phyloP scores from a whole-genome alignment of 1,140 invertebrate species.

The Conopomorpha cramerella region DNA sequence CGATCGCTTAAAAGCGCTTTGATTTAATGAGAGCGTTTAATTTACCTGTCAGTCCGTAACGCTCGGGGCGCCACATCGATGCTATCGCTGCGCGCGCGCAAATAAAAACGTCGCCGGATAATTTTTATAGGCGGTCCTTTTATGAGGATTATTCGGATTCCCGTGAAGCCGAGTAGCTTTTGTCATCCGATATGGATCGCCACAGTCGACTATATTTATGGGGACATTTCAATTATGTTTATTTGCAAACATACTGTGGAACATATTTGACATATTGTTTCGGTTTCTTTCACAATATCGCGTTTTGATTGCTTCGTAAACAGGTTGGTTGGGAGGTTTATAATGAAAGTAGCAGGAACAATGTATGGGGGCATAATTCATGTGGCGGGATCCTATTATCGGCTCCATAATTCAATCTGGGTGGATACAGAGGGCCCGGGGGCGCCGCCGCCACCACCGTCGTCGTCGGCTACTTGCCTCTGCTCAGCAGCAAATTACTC shows the following conservation, averaged over 20 bases:
- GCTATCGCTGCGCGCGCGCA: slow-evolving; percentile 29
- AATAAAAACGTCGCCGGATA: slow-evolving; percentile 13
- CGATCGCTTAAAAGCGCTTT: slow-evolving; percentile 30
- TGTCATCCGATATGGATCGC: no score
- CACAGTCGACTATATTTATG: background rate
- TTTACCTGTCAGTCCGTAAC: slow-evolving; percentile 41
- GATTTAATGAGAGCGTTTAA: slow-evolving; percentile 43
- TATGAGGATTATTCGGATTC: no score
- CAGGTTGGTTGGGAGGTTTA: background rate
- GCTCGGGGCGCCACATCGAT: slow-evolving; percentile 47
- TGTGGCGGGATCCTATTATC: slow-evolving; percentile 24
- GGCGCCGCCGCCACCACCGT: slow-evolving; percentile 9
- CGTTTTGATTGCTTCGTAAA: background rate
- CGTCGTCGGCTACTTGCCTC: no score
- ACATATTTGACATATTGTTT: background rate
- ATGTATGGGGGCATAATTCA: slow-evolving; percentile 26
- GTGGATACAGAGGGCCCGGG: slow-evolving; percentile 18
- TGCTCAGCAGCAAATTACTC: no score
- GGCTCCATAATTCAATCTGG: slow-evolving; percentile 36
- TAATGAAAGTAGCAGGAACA: slow-evolving; percentile 26
- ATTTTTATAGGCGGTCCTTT: no score
- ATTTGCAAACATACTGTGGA: background rate
- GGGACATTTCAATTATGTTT: background rate
- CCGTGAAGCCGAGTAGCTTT: no score
- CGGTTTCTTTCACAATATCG: no score